Evolutionary conservation across 1,140 invertebrate genomes (phyloP), one percentile per base, ranked within the genome.

Genomic region (Bradynema listronoti): DNA sequence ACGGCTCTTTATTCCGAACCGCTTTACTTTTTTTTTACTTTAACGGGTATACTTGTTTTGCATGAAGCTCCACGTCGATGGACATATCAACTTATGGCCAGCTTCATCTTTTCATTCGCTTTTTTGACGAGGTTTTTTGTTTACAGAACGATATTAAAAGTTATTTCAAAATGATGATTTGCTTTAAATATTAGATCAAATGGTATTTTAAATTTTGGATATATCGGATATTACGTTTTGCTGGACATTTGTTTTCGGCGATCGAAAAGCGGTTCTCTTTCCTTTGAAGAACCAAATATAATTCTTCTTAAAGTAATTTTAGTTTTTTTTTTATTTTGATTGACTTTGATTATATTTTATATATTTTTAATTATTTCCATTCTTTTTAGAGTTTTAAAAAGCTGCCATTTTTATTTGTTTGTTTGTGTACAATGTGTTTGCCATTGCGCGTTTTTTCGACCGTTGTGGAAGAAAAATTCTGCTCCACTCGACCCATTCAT

Each of bases 1-100:
- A 68, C 68, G 14, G 30, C 65, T n/a, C 24, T 64, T 22, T 70
- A 70, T 27, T 63, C 65, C n/a, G 68, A 70, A 42, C 59, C 65
- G 14, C 5, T 69, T 2, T 70, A 72, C 63, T n/a, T 32, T 11
- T 36, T 58, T 19, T 61, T 72, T 34, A 61, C 62, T 1, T 61
- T 66, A 14, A 30, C 42, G 22, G 68, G 52, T 1, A 29, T 70
- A n/a, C 11, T 54, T 11, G 46, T 64, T 22, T 39, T 67, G 24
- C 47, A 63, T 34, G 30, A 41, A 1, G 32, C 50, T n/a, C 39
- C 52, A 19, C 36, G 16, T 14, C 27, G 42, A 22, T 51, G 53
- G 25, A 32, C 55, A 3, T 32, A 56, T 30, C 36, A 47, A 22
- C n/a, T 65, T n/a, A 24, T 61, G 45, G 45, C 69, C 45, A 34